phyloP scores from a whole-genome alignment of 2,888 invertebrate genomes.

The Tachina grossa region DNA sequence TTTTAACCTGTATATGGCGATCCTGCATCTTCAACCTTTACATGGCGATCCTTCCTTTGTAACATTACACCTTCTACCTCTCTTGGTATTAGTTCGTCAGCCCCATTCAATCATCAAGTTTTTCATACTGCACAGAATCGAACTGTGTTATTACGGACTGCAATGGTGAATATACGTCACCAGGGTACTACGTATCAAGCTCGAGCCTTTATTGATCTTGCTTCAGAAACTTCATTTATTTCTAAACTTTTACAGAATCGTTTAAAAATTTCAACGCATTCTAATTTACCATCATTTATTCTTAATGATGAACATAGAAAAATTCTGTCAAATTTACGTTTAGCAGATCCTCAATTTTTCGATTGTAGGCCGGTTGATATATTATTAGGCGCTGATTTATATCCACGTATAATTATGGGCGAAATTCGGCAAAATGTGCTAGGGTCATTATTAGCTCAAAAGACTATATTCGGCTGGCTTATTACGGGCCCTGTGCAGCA shows the following conservation, averaged over 20 bases:
- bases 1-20: too few relatives aligned
- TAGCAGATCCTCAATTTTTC: not conserved
- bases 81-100: not conserved
- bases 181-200: not conserved
- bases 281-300: not conserved
- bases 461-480: too few relatives aligned
- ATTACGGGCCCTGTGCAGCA: not conserved
- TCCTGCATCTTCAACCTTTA: too few relatives aligned
- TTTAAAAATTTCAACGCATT: too few relatives aligned
- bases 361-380: not conserved
- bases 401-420: too few relatives aligned
- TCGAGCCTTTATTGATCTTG: not conserved
- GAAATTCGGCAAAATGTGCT: too few relatives aligned
- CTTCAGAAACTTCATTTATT: not conserved
- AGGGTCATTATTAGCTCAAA: too few relatives aligned
- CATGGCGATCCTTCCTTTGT: too few relatives aligned
- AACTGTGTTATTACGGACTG: not conserved
- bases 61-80: not conserved
- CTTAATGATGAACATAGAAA: not conserved
- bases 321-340: not conserved
- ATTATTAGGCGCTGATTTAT: not conserved
- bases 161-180: too few relatives aligned
- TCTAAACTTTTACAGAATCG: too few relatives aligned
- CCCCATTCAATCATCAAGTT: not conserved
- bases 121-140: not conserved